phyloP scores from a whole-genome alignment of 2,888 invertebrate species.

The Halictus ligatus region DNA sequence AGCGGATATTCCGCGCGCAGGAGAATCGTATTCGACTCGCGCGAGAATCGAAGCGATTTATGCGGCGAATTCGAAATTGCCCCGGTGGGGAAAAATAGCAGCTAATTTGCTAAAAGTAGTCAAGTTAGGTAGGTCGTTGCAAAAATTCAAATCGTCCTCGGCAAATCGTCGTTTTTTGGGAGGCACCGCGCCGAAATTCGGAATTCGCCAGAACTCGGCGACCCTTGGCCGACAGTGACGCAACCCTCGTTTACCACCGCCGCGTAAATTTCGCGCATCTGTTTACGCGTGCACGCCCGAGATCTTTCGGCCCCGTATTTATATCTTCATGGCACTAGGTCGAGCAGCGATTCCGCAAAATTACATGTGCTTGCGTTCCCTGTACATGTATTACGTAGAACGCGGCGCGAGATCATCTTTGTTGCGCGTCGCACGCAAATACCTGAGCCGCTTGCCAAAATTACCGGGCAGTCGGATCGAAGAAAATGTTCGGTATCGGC shows the following conservation, averaged over 20 bases:
- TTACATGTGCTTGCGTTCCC: background rate
- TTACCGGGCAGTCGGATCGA: constrained; percentile 15
- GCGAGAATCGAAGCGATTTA: constrained; percentile 3
- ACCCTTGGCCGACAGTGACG: constrained; percentile 7
- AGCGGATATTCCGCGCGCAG: background rate
- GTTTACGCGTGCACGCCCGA: constrained; percentile 9
- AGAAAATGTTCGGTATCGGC: constrained; percentile 16
- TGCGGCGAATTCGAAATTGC: too few species aligned
- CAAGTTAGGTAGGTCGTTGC: too few species aligned
- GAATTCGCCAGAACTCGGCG: constrained; percentile 1
- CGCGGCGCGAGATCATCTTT: constrained; percentile 38
- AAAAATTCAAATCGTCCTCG: too few species aligned
- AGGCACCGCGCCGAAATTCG: background rate
- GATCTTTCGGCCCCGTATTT: constrained; percentile 27
- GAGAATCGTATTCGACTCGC: constrained; percentile 60
- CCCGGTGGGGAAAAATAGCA: too few species aligned
- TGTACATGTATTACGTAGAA: background rate
- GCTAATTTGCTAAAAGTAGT: too few species aligned
- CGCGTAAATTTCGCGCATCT: background rate
- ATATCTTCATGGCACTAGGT: constrained; percentile 25
- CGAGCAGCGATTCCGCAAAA: constrained; percentile 32
- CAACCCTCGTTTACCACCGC: constrained; percentile 4
- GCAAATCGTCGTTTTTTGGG: background rate
- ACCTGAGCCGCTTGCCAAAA: constrained; percentile 38
- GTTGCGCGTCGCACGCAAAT: constrained; percentile 44